Evolutionary conservation across 2,113 vertebrate species (phyloP), one percentile per base, ranked within the genome.

Genomic region (Pantherophis guttatus): DNA sequence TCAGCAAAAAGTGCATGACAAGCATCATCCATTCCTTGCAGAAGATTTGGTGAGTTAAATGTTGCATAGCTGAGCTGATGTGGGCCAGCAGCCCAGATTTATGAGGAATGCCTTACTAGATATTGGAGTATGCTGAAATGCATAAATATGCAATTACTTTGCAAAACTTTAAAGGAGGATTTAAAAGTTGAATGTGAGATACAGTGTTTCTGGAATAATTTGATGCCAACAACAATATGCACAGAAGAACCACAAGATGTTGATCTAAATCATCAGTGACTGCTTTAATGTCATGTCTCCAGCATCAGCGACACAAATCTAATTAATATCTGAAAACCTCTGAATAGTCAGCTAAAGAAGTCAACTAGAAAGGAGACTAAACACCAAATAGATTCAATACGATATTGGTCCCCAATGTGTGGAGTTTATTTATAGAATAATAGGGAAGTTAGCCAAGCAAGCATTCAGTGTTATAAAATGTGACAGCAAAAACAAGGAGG

Each of bases 281-380:
- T 91, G 9, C 19, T 17, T 94, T 94, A 89, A 90, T 90, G 88
- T 85, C 54, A 90, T 26, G 6, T 44, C 39, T 44, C 87, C 0
- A 0, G 12, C 21, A 94, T 39, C 29, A 89, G 17, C 93, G 44
- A n/a, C 26, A 91, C 90, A 94, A 93, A 23, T 9, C 15, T 55
- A 93, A 91, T 81, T 85, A 62, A 91, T 95, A 24, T 12, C 3
- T 93, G 90, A 92, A 91, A 88, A 93, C 88, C 29, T 7, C 17
- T 88, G 53, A 85, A 39, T 8, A 94, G 33, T 62, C 94, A 96
- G 90, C 8, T 90, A 1, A 91, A 94, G 39, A 93, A 89, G 11
- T 0, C 0, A 48, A 86, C 75, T 9, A 91, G 3, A 93, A 91
- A 75, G 3, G 92, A 95, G 93, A 90, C 0, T 1, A 65, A 94